These are phyloP conservation scores for Meiosimyza platycephala DNA, from an alignment of 2,888 invertebrate species.

Conservation along the genomic window DNA sequence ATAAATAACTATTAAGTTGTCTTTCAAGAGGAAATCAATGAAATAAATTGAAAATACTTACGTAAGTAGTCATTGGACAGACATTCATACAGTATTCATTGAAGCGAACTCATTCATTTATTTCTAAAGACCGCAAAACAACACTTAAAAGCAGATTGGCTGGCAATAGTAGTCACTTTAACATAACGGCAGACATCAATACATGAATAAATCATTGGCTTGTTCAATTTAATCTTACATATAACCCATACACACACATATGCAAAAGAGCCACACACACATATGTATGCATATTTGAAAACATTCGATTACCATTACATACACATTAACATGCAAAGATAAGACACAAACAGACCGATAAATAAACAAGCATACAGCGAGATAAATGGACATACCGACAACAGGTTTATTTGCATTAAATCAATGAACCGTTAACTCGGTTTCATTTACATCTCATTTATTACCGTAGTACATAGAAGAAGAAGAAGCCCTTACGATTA, in stretches of 20 bases:
- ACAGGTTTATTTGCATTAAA: conserved; percentile 24
- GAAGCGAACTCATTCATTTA: too few species aligned
- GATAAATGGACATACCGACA: background rate
- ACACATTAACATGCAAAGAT: background rate
- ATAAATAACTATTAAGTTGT: too few species aligned
- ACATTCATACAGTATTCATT: too few species aligned
- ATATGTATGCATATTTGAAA: too few species aligned
- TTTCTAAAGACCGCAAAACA: too few species aligned
- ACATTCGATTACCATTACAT: background rate
- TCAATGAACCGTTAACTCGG: conserved; percentile 28
- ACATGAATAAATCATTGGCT: conserved; percentile 22
- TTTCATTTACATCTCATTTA: conserved; percentile 28
- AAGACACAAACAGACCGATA: background rate
- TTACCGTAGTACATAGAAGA: background rate
- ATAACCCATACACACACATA: background rate
- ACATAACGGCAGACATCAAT: background rate
- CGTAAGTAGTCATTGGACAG: too few species aligned
- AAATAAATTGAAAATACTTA: too few species aligned
- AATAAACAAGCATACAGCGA: background rate
- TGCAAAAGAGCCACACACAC: too few species aligned
- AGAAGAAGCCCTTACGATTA: too few species aligned
- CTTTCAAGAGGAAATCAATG: too few species aligned
- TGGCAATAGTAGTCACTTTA: too few species aligned
- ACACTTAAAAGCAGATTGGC: too few species aligned
- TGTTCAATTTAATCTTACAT: conserved; percentile 2